phyloP scores from a whole-genome alignment of 2,797 vertebrate genomes.

The Sphaeramia orbicularis region DNA sequence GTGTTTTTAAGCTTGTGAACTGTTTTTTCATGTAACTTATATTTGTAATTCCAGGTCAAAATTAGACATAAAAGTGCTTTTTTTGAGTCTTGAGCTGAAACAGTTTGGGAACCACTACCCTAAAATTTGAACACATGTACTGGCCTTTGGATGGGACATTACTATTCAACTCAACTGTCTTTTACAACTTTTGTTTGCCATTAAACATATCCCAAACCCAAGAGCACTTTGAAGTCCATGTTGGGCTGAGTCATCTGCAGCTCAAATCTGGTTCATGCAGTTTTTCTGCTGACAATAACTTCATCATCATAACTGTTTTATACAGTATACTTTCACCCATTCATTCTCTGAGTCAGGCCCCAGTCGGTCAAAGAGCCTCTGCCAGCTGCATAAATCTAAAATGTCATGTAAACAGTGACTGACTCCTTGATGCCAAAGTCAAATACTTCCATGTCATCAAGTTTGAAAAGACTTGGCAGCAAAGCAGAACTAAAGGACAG shows the following conservation, averaged over 20 bases:
- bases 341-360: slow-evolving; percentile 32
- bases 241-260: slow-evolving; percentile 34
- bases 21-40: too few species aligned
- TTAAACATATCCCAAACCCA: slow-evolving; percentile 45
- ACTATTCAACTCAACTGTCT: slow-evolving; percentile 6
- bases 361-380: slow-evolving; percentile 30
- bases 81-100: too few species aligned
- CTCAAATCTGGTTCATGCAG: slow-evolving; percentile 32
- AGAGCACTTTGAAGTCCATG: slow-evolving; percentile 28
- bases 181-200: slow-evolving; percentile 21
- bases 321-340: slow-evolving; percentile 38
- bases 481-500: slow-evolving; percentile 9
- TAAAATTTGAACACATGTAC: slow-evolving; percentile 1
- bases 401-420: slow-evolving; percentile 51
- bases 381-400: slow-evolving; percentile 57
- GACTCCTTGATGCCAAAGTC: slow-evolving; percentile 56
- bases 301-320: slow-evolving; percentile 51
- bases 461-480: slow-evolving; percentile 59
- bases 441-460: slow-evolving; percentile 60
- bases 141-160: slow-evolving; percentile 12
- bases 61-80: too few species aligned
- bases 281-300: slow-evolving; percentile 32
- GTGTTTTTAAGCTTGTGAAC: too few species aligned
- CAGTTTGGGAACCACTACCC: too few species aligned
- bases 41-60: too few species aligned